phyloP scores from a whole-genome alignment of 2,113 vertebrate species.

The Corvus cornix region DNA sequence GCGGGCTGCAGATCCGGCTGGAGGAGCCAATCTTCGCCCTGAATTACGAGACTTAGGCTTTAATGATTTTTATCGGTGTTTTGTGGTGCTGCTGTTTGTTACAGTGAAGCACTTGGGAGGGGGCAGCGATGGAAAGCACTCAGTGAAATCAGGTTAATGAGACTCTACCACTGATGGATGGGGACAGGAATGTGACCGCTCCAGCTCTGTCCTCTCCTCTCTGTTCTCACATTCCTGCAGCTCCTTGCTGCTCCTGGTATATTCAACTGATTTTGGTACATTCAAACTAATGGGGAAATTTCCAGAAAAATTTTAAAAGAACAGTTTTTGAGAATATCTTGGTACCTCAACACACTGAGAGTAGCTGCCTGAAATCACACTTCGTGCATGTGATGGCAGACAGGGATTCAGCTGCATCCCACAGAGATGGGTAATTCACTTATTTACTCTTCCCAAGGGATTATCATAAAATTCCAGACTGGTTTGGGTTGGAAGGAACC shows the following conservation, averaged over 20 bases:
- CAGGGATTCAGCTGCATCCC: not conserved
- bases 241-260: not conserved
- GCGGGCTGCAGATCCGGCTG: not conserved
- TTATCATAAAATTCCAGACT: not conserved
- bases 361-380: accelerated
- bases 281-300: not conserved
- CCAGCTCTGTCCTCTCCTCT: not conserved
- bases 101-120: not conserved
- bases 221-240: not conserved
- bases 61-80: conserved; percentile 59
- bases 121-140: not conserved
- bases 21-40: conserved; percentile 31
- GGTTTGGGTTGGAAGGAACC: not conserved
- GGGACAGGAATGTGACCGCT: not conserved
- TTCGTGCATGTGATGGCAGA: accelerated
- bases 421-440: accelerated
- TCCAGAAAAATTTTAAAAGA: not conserved
- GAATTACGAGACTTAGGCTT: conserved; percentile 26
- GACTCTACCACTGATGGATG: not conserved
- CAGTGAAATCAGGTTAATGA: conserved; percentile 20
- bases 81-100: conserved; percentile 46
- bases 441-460: not conserved
- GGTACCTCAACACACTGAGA: accelerated
- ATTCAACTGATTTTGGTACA: accelerated
- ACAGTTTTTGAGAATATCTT: not conserved